phyloP scores from a whole-genome alignment of 2,797 vertebrate species.

The Periparus ater region DNA sequence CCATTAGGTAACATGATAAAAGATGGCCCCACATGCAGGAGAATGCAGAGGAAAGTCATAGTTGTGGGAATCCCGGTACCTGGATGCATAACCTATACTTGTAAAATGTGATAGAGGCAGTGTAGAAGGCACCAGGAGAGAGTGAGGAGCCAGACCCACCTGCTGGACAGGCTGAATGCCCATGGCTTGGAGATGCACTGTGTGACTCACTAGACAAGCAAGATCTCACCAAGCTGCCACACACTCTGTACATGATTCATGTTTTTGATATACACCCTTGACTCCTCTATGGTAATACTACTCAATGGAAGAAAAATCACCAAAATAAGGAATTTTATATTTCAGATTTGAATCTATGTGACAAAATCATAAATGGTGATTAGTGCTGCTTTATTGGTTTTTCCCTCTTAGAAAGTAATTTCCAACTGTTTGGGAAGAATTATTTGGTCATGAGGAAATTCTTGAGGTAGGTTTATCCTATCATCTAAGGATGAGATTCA shows the following conservation, averaged over 20 bases:
- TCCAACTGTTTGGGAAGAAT: neutral
- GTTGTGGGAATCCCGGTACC: accelerated
- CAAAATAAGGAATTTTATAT: neutral
- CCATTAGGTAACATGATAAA: neutral
- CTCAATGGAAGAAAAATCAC: neutral
- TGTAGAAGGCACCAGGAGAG: too few species aligned
- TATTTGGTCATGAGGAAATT: neutral
- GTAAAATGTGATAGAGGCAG: neutral
- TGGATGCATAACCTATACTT: accelerated
- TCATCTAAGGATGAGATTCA: neutral
- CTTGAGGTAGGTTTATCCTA: neutral
- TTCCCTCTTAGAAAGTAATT: neutral
- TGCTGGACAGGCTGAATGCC: neutral
- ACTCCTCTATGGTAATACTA: neutral
- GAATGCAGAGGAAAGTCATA: neutral
- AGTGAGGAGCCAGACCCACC: neutral
- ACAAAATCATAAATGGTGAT: neutral
- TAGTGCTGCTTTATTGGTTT: neutral
- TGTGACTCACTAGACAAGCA: neutral
- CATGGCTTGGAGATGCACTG: neutral
- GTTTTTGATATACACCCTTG: neutral
- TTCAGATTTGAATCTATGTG: neutral
- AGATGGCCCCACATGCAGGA: accelerated
- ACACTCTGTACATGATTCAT: neutral
- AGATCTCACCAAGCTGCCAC: neutral